Evolutionary conservation across 2,888 invertebrate genomes (phyloP), one percentile per base, ranked within the genome.

Genomic region (Balanococcus diminutus): DNA sequence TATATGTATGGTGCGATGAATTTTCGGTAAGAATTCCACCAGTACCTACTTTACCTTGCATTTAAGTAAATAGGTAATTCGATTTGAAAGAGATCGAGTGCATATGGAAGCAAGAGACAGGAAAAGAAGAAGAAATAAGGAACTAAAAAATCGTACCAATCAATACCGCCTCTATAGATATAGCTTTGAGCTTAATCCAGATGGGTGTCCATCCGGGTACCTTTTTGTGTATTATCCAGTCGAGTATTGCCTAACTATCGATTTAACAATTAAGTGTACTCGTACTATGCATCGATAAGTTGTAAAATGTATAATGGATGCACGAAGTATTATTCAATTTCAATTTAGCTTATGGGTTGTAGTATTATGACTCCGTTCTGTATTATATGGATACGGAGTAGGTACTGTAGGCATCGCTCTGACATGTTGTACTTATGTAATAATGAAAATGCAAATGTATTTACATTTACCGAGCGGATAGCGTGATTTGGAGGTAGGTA

Each of bases 1-100:
- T 98, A 90, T 94, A 96, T 14, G 94, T 98, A 51, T 98, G 96
- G 96, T 97, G 97, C 90, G 95, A 96, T 89, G 96, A 96, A 89
- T 96, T 94, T 89, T 92, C 95, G 86, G 97, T 97, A 89, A 93
- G 94, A 92, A 42, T 25, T 22, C 22, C 8, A 36, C 36, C n/a
- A n/a, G 8, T 36, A 36, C 36, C 4, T 36, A 6, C 31, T 72
- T 61, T 25, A n/a, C n/a, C n/a, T n/a, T n/a, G n/a, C n/a, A n/a
- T n/a, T n/a, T n/a, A n/a, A n/a, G n/a, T n/a, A n/a, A n/a, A n/a
- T n/a, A n/a, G n/a, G n/a, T n/a, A n/a, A n/a, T n/a, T n/a, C n/a
- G 8, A 36, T 36, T 36, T 36, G 36, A 36, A 36, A 36, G 8
- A 36, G 8, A 36, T 5, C 36, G 36, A n/a, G 36, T 8, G 8